Conservation (phyloP, 1,140 invertebrate species). For the Carposina sasakii region DNA sequence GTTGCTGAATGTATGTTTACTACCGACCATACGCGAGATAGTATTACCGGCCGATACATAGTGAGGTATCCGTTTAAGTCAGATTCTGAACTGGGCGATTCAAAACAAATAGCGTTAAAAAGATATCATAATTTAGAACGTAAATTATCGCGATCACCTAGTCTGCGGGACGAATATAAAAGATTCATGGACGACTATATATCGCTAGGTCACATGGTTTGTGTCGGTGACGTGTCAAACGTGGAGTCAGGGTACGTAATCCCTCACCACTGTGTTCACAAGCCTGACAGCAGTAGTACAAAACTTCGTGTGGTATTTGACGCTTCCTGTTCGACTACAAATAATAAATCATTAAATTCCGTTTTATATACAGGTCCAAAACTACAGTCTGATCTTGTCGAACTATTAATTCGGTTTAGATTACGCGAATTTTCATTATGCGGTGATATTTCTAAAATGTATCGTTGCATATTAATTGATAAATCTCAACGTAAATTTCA, state of each 20-base stretch:
- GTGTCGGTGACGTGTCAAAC: neutral
- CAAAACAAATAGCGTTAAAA: neutral
- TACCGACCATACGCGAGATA: neutral
- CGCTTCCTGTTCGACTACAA: neutral
- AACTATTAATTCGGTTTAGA: constrained; percentile 1
- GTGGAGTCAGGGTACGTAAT: neutral
- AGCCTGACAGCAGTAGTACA: neutral
- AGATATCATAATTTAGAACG: neutral
- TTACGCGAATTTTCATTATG: constrained; percentile 1
- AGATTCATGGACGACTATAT: neutral
- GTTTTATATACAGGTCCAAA: neutral
- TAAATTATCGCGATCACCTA: neutral
- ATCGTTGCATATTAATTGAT: constrained; percentile 1
- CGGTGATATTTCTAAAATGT: constrained; percentile 11
- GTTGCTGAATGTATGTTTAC: neutral
- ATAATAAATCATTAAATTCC: neutral
- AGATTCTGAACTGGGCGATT: neutral
- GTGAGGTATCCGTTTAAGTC: neutral
- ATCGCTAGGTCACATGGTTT: neutral
- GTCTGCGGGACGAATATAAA: neutral
- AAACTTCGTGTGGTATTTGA: neutral
- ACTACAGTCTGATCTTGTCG: neutral
- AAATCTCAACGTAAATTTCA: neutral
- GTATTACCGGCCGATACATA: neutral
- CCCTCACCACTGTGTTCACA: neutral